A percentile compares a stretch with the other conserved stretches of the same genome.
Evolutionary conservation across 2,113 vertebrate genomes (phyloP).

Genomic region (Smithornis capensis): DNA sequence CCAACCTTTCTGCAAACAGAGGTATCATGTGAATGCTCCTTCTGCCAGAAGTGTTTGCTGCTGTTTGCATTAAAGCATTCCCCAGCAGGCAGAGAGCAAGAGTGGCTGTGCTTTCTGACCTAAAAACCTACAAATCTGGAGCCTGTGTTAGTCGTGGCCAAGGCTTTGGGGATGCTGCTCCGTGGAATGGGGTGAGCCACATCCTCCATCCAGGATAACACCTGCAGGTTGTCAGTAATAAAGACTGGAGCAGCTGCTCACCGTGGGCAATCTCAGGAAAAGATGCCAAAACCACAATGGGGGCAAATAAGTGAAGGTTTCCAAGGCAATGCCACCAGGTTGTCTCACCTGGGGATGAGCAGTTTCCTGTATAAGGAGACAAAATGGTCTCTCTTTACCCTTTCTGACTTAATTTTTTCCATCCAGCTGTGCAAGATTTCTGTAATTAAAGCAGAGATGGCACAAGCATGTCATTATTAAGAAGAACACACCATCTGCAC

Average conservation of each 20-base stretch:
- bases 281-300: neutral
- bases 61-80: neutral
- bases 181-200: neutral
- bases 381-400: constrained; percentile 28
- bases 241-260: neutral
- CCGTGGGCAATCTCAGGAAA: neutral
- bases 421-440: constrained; percentile 33
- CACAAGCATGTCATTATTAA: constrained; percentile 24
- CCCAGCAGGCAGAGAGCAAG: neutral
- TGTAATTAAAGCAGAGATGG: constrained; percentile 51
- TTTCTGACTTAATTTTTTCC: constrained; percentile 14
- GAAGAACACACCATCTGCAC: constrained; percentile 13
- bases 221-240: neutral
- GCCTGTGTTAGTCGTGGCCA: rapidly evolving
- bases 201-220: rapidly evolving
- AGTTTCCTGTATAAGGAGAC: neutral
- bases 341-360: neutral
- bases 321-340: neutral
- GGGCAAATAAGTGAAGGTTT: neutral
- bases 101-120: neutral
- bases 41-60: neutral
- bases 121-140: neutral
- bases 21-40: neutral
- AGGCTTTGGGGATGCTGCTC: neutral
- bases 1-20: neutral